phyloP scores from a whole-genome alignment of 2,888 invertebrate genomes.

The Ennomos fuscantarius region DNA sequence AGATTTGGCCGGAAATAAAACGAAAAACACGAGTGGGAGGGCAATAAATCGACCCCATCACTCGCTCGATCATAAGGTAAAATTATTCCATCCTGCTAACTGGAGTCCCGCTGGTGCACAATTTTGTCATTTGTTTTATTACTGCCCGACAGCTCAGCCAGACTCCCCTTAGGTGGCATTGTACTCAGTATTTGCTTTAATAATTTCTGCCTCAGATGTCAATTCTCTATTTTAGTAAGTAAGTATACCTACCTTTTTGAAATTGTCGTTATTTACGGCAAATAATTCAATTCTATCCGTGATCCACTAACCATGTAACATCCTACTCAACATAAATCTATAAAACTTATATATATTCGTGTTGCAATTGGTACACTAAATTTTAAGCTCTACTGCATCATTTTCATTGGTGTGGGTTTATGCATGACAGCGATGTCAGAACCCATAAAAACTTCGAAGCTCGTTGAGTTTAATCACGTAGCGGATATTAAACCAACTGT shows the following conservation, averaged over 20 bases:
- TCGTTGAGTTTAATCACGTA: constrained; percentile 44
- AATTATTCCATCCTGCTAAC: constrained; percentile 69
- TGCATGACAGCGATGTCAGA: constrained; percentile 34
- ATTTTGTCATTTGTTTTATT: constrained; percentile 65
- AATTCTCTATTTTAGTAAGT: not conserved
- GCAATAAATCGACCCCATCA: constrained; percentile 60
- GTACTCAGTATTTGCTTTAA: constrained; percentile 14
- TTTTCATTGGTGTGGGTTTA: constrained; percentile 14
- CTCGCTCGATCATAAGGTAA: constrained; percentile 59
- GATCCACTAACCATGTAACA: too few relatives aligned
- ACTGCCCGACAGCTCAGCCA: constrained; percentile 28
- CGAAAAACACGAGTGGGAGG: constrained; percentile 66
- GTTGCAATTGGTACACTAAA: not conserved
- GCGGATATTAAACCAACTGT: constrained; percentile 48
- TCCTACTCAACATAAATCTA: too few relatives aligned
- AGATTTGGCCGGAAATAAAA: constrained; percentile 68
- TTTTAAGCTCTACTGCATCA: constrained; percentile 3
- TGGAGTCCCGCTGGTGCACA: constrained; percentile 50
- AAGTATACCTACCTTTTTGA: not conserved
- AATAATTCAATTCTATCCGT: too few relatives aligned
- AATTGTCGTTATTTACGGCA: too few relatives aligned
- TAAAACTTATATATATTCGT: not conserved
- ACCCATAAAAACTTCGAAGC: constrained; percentile 30
- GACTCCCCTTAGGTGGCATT: constrained; percentile 23
- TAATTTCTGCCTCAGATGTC: not conserved